phyloP scores from a whole-genome alignment of 2,113 vertebrate genomes.

The Microtus oregoni region DNA sequence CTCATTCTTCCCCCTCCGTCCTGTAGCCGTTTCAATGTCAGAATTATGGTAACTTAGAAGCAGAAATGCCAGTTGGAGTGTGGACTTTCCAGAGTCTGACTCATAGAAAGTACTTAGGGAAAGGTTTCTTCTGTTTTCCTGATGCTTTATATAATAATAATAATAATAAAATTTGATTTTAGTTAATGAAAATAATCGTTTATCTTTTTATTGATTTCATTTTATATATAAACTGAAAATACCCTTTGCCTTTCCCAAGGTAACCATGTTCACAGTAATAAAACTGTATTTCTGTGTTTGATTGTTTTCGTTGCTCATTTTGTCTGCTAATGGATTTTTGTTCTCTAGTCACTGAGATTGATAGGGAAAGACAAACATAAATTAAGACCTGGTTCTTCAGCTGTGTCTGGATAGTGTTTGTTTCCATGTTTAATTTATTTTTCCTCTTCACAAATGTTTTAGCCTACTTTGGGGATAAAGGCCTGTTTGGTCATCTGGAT shows the following conservation, averaged over 20 bases:
- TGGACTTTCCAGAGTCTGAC: background rate
- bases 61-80: background rate
- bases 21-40: background rate
- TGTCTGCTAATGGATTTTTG: background rate
- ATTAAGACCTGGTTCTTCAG: conserved; percentile 57
- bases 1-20: background rate
- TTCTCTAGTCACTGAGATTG: conserved; percentile 35
- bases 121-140: background rate
- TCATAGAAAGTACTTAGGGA: background rate
- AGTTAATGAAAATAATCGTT: conserved; percentile 34
- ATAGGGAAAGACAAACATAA: conserved; percentile 19
- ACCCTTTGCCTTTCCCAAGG: conserved; percentile 43
- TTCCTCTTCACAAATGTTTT: conserved; percentile 80
- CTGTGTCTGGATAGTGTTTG: conserved; percentile 57
- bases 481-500: background rate
- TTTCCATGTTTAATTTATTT: conserved; percentile 76
- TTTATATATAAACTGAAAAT: background rate
- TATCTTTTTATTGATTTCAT: conserved; percentile 11
- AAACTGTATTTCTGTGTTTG: conserved; percentile 26
- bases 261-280: conserved; percentile 7
- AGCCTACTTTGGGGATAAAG: conserved; percentile 84
- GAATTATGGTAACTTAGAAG: background rate
- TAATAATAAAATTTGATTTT: background rate
- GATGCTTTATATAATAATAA: background rate
- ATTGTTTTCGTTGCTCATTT: background rate